Base-by-base conservation (phyloP, 2,113 vertebrate species). In the Ammospiza caudacuta region DNA sequence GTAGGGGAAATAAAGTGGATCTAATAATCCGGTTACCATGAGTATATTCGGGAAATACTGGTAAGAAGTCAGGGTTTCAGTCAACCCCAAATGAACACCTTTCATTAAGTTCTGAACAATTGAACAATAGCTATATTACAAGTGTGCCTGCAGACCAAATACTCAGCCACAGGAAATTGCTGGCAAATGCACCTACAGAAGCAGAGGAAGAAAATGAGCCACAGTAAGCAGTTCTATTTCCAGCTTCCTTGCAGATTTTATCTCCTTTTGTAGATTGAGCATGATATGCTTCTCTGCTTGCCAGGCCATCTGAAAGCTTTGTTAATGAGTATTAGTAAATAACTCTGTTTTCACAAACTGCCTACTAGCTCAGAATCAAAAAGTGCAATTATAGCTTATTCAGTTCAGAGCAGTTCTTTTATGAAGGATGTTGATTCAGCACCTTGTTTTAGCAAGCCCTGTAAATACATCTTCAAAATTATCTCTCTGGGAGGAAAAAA, bases 291-390 rank as follows among this genome's bases (percentile, higher is more conserved):
- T 64, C 64, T 68, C 47, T 77, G 64, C 55, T 86, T 91, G 33
- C 47, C 46, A 68, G 24, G 24, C 55, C 49, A 89, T 79, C 75
- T 90, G 81, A 92, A 94, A 87, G 67, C 63, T 85, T 66, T 76
- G 12, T 67, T 93, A 90, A 90, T 69, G 39, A 93, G 31, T 47
- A 81, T 67, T 83, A 93, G 75, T 63, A 92, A 95, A 87, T 90
- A 4, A 59, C 77, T 84, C 57, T 66, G 31, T 83, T 91, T 94
- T 77, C 75, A 80, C 47, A 87, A 92, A 87, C 58, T 88, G 75
- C 54, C 39, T 89, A 66, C 51, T 33, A 80, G 58, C 46, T 87
- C 67, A 91, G 81, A 78, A 90, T 77, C 83, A 89, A 62, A 88
- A 94, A 92, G 27, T 70, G 78, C 28, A 75, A 75, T 83, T 94